A percentile compares a stretch with the other conserved stretches of the same genome.
Conservation (phyloP, 2,113 vertebrate genomes). For the Brachyhypopomus gauderio region DNA sequence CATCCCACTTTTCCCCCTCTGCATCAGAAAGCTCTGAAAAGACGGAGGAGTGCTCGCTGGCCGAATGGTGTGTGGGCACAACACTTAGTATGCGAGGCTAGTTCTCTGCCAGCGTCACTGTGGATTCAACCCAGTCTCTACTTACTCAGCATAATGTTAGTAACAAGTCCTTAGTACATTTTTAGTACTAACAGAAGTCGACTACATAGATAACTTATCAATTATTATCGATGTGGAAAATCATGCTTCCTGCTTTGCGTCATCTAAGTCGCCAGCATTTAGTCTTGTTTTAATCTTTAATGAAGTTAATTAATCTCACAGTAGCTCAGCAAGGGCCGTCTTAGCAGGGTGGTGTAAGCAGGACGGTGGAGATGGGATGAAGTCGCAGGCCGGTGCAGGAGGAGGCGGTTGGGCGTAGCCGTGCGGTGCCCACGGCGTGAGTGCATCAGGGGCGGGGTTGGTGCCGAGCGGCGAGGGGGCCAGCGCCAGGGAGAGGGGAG, state of each 20-base stretch:
- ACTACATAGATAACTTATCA: background rate
- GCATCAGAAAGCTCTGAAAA: constrained; percentile 47
- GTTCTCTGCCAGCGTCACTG: constrained; percentile 1
- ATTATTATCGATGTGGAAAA: background rate
- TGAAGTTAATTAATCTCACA: background rate
- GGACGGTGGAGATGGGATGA: too few species aligned
- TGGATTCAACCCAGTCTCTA: background rate
- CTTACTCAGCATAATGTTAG: background rate
- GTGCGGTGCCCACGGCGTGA: background rate
- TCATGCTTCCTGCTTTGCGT: background rate
- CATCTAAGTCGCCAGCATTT: too few species aligned
- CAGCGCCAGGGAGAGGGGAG: constrained; percentile 23
- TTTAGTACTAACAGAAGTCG: background rate
- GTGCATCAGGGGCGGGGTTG: background rate
- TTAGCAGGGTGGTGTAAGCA: background rate
- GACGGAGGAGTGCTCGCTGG: constrained; percentile 40
- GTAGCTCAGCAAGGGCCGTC: too few species aligned
- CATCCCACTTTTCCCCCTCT: constrained; percentile 20
- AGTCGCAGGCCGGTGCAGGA: too few species aligned
- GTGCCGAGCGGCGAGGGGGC: background rate
- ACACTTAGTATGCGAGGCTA: constrained; percentile 59
- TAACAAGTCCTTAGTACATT: background rate
- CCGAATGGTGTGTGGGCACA: constrained; percentile 13
- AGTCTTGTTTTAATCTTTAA: too few species aligned
- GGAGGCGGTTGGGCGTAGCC: background rate